Percentiles rank a stretch among this genome's conserved stretches.
These are phyloP conservation scores for Aradus depressus DNA, from an alignment of 2,888 invertebrate genomes.

Conservation along the genomic window DNA sequence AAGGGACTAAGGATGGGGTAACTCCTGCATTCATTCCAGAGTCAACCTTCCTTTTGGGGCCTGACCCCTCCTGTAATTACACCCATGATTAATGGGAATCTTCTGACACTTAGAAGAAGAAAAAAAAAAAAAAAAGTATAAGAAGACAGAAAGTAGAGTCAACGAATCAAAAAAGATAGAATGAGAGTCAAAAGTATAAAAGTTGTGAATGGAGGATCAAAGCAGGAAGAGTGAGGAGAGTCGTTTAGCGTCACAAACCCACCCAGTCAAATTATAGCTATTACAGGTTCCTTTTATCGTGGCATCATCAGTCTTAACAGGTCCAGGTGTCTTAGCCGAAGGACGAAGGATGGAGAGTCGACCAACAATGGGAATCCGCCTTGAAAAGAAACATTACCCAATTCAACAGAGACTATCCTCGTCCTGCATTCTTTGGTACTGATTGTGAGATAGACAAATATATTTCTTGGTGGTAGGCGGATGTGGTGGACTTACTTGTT, in stretches of 20 bases:
- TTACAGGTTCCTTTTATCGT: conserved; percentile 5
- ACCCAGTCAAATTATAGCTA: conserved; percentile 18
- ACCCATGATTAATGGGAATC: conserved; percentile 16
- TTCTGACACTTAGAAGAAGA: conserved; percentile 13
- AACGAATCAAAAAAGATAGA: neutral
- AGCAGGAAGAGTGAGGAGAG: conserved; percentile 6
- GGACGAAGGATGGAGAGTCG: no score
- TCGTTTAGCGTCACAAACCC: conserved; percentile 8
- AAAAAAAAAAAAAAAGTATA: neutral
- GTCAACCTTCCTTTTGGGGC: no score
- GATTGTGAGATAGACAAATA: no score
- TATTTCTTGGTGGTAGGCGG: no score
- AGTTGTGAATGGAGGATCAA: conserved; percentile 12
- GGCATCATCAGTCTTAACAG: conserved; percentile 9
- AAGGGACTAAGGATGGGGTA: no score
- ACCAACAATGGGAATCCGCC: no score
- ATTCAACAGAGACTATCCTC: no score
- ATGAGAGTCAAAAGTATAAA: conserved; percentile 5
- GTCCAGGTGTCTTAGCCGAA: conserved; percentile 1
- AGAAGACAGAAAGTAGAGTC: neutral
- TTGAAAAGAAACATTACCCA: no score
- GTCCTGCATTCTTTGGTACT: no score
- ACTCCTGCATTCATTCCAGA: conserved; percentile 14
- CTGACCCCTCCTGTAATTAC: conserved; percentile 8
- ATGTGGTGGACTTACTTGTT: no score